Evolutionary conservation across 1,140 invertebrate species (phyloP).

Genomic region (Megalopta genalis): DNA sequence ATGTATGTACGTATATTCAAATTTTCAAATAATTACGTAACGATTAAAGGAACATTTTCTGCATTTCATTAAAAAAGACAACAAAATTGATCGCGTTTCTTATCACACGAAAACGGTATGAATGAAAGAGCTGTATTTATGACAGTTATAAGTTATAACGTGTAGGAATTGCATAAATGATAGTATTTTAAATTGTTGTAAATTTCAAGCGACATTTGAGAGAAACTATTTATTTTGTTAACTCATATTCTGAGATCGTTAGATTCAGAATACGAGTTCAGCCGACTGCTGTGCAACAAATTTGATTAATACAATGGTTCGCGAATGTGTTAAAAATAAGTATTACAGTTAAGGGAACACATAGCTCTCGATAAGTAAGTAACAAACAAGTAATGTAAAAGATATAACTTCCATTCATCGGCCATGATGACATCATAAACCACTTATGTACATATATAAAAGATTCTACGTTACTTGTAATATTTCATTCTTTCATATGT

Average conservation of each 20-base stretch:
- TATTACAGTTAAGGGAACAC: constrained; percentile 15
- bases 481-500: constrained; percentile 2
- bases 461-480: constrained; percentile 13
- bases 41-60: neutral
- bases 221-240: neutral
- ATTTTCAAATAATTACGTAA: neutral
- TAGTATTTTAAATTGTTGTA: neutral
- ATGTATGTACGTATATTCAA: neutral
- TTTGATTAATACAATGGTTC: neutral
- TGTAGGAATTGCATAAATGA: neutral
- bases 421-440: constrained; percentile 2
- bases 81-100: neutral
- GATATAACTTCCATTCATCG: neutral
- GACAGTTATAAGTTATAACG: too few species aligned
- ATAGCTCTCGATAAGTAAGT: constrained; percentile 8
- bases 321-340: neutral
- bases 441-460: neutral
- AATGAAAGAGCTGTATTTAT: too few species aligned
- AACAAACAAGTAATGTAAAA: neutral
- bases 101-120: neutral
- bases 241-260: neutral
- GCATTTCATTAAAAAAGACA: neutral
- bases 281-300: neutral
- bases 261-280: neutral
- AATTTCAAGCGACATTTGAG: neutral